Conservation (phyloP, 2,888 invertebrate genomes). For the Cephus nigrinus region DNA sequence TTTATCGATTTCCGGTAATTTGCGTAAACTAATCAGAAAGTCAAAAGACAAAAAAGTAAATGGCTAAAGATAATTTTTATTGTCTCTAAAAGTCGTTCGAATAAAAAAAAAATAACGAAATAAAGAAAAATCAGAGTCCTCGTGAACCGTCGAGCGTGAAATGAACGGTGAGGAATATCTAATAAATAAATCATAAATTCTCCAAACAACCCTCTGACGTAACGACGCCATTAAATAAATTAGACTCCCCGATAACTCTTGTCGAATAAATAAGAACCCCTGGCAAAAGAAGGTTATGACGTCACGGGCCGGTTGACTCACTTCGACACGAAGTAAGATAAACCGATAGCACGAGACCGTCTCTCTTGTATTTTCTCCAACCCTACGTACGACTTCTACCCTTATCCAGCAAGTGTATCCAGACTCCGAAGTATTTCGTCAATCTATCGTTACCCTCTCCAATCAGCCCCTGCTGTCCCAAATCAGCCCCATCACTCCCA, state of each 20-base stretch:
- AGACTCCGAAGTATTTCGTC: neutral
- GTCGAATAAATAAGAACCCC: constrained; percentile 3
- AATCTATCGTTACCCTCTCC: neutral
- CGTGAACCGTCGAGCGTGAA: neutral
- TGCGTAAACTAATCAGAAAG: too few relatives aligned
- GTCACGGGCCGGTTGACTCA: neutral
- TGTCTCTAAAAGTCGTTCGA: neutral
- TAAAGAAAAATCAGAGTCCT: neutral
- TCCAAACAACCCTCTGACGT: constrained; percentile 20
- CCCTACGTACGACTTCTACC: neutral
- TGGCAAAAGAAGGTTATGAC: constrained; percentile 3
- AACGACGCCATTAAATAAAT: constrained; percentile 36
- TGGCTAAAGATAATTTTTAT: too few relatives aligned
- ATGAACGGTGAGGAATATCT: neutral
- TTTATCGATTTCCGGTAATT: too few relatives aligned
- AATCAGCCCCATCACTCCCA: neutral
- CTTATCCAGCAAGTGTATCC: neutral
- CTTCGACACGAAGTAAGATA: neutral
- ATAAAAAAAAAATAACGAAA: neutral
- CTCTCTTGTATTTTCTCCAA: neutral
- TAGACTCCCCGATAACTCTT: constrained; percentile 28
- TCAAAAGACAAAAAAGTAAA: neutral
- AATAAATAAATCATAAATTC: constrained; percentile 31
- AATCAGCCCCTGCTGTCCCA: neutral
- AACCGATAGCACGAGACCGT: neutral